Base-by-base conservation (phyloP, 1,140 invertebrate species). In the Cotesia typhae region DNA sequence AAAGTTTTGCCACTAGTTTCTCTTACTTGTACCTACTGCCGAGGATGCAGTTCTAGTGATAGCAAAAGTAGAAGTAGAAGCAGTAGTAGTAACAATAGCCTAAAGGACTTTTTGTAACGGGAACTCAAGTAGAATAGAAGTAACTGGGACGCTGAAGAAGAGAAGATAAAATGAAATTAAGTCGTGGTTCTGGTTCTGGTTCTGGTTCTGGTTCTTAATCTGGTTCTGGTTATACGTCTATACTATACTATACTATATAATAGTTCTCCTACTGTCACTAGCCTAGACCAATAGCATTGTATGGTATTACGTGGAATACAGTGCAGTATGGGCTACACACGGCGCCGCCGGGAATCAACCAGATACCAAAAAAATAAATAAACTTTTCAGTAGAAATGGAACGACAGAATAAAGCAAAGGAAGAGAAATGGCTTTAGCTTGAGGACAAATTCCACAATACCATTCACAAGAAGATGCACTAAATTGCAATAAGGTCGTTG, bases 141-240 rank as follows among this genome's bases (percentile, higher is more conserved):
- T 47, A 47, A 38, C 14, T 63, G 20, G 72, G 72, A 35, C 51
- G 7, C 10, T 47, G 41, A 47, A 47, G 41, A 55, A 53, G 51
- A 55, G n/a, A 20, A n/a, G 66, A 17, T 67, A 20, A 64, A 73
- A 73, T 73, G 28, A 73, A 73, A 73, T 73, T 68, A 73, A 73
- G 71, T 68, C 66, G 66, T 73, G 66, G 6, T 47, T 47, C 41
- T 47, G 41, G 41, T 47, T 2, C 6, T 47, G 5, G 41, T 47
- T 47, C 41, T 47, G 7, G 41, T 47, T 47, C n/a, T n/a, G 41
- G 41, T 47, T 10, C 41, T 47, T 6, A 47, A 9, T 2, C 6
- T 47, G 5, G 41, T 47, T 47, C 41, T 47, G 7, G 41, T 47
- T 47, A 6, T 47, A 47, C 41, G 6, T 47, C 41, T 47, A 10